These are phyloP conservation scores for Dascyllus trimaculatus DNA, from an alignment of 2,113 vertebrate species.

Conservation along the genomic window DNA sequence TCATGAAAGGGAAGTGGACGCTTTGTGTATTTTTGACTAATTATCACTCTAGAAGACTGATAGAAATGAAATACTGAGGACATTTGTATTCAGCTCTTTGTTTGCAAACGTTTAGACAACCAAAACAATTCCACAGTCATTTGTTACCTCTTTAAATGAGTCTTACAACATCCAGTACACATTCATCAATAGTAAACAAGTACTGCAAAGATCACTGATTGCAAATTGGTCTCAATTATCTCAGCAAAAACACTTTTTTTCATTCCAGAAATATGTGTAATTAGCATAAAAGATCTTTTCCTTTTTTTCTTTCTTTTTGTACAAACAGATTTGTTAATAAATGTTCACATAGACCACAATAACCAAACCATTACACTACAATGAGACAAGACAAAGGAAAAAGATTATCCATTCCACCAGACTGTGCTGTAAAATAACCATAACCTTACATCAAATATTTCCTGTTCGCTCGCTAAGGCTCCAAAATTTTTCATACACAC, in stretches of 20 bases:
- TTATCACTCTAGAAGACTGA: neutral
- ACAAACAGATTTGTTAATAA: neutral
- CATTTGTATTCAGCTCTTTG: neutral
- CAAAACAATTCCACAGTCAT: neutral
- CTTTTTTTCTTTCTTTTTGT: neutral
- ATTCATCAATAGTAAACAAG: slow-evolving; percentile 10
- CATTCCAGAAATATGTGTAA: slow-evolving; percentile 1
- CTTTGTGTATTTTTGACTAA: slow-evolving; percentile 7
- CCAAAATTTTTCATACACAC: neutral
- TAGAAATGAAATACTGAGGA: slow-evolving; percentile 17
- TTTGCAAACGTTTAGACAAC: neutral
- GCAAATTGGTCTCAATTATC: slow-evolving; percentile 33
- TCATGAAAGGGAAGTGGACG: slow-evolving; percentile 20
- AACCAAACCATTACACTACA: slow-evolving; percentile 1
- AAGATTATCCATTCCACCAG: neutral
- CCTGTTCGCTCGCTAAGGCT: neutral
- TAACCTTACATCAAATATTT: slow-evolving; percentile 5
- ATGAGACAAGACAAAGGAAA: neutral
- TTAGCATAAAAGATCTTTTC: slow-evolving; percentile 14
- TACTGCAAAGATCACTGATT: slow-evolving; percentile 17
- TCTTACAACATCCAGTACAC: neutral
- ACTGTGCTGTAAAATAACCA: neutral
- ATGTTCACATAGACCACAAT: slow-evolving; percentile 1
- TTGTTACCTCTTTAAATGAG: neutral
- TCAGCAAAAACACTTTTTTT: slow-evolving; percentile 15